Conservation (phyloP, 2,888 invertebrate species). For the Polyommatus icarus region DNA sequence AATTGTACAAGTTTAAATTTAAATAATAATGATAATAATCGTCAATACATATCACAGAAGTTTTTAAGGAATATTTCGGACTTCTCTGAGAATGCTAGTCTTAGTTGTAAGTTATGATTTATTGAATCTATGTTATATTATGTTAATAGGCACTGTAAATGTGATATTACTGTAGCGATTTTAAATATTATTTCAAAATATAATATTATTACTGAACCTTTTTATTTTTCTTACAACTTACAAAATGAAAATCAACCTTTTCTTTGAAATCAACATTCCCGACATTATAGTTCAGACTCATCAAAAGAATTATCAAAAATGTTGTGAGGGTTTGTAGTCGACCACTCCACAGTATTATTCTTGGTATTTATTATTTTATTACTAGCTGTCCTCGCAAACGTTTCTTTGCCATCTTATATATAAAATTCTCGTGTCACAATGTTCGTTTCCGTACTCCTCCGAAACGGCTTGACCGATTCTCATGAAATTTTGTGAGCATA, state of each 20-base stretch:
- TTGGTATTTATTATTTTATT: no score
- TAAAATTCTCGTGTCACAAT: no score
- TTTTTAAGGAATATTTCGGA: slow-evolving; percentile 57
- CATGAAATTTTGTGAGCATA: no score
- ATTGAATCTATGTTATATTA: slow-evolving; percentile 45
- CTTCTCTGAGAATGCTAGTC: slow-evolving; percentile 72
- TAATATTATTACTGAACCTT: slow-evolving; percentile 7
- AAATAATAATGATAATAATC: slow-evolving; percentile 40
- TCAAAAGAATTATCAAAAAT: no score
- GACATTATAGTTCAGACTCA: no score
- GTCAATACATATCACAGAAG: slow-evolving; percentile 70
- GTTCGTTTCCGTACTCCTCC: no score
- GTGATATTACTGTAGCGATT: slow-evolving; percentile 73
- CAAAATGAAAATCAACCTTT: background rate
- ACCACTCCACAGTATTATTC: no score
- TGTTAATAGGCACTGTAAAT: slow-evolving; percentile 66
- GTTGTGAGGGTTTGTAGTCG: no score
- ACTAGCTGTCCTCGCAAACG: no score
- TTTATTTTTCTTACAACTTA: background rate
- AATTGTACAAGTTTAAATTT: slow-evolving; percentile 68
- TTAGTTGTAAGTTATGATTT: slow-evolving; percentile 59
- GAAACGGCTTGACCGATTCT: no score
- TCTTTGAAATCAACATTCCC: background rate
- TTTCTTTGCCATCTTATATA: no score
- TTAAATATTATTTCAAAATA: slow-evolving; percentile 49